Evolutionary conservation across 1,140 invertebrate species (phyloP).

Genomic region (Manduca sexta): DNA sequence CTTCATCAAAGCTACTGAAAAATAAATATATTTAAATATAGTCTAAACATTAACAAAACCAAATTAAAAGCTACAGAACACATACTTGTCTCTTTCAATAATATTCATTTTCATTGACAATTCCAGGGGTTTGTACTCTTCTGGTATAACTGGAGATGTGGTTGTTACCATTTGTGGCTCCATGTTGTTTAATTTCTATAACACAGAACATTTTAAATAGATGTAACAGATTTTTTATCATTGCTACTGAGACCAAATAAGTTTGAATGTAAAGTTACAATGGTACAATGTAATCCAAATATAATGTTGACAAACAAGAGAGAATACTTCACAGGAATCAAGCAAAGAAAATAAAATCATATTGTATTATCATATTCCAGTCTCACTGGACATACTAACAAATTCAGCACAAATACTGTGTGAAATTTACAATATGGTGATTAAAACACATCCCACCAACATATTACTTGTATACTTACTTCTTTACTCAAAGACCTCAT

Average conservation of each 20-base stretch:
- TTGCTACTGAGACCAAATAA: no score
- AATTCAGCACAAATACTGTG: no score
- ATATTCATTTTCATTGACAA: slow-evolving; percentile 55
- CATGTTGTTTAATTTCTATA: slow-evolving; percentile 67
- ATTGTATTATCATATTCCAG: not conserved
- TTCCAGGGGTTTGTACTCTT: slow-evolving; percentile 54
- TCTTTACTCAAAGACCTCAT: slow-evolving; percentile 68
- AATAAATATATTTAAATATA: slow-evolving; percentile 17
- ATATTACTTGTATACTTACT: slow-evolving; percentile 43
- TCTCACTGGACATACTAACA: no score
- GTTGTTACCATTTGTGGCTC: slow-evolving; percentile 29
- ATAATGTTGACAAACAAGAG: not conserved
- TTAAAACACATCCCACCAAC: no score
- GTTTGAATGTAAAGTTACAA: no score
- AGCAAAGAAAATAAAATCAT: not conserved
- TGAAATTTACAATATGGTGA: no score
- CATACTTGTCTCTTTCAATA: slow-evolving; percentile 64
- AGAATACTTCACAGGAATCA: not conserved
- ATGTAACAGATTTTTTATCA: not conserved
- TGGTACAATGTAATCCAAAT: no score
- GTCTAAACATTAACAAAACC: not conserved
- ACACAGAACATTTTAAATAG: slow-evolving; percentile 10
- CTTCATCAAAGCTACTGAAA: slow-evolving; percentile 66
- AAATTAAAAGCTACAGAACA: slow-evolving; percentile 4
- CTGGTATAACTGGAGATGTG: slow-evolving; percentile 31